phyloP scores from a whole-genome alignment of 1,140 invertebrate species.

The Drosophila sp. region DNA sequence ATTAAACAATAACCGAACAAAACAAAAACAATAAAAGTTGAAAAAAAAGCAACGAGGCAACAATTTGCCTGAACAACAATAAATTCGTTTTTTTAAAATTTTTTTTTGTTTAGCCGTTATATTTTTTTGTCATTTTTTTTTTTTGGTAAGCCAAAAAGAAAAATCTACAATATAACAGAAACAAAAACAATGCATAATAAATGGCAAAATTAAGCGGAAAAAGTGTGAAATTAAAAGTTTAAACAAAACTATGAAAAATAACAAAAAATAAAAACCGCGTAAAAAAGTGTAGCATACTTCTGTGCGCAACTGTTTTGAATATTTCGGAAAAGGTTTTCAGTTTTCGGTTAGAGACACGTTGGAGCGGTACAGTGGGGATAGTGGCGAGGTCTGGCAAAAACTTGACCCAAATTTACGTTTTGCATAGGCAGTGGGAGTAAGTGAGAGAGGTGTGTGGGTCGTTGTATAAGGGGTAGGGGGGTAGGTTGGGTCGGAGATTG shows the following conservation, averaged over 20 bases:
- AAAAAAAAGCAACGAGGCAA: slow-evolving; percentile 20
- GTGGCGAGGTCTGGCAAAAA: slow-evolving; percentile 55
- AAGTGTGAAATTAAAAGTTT: neutral
- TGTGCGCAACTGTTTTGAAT: slow-evolving; percentile 56
- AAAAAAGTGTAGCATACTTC: slow-evolving; percentile 45
- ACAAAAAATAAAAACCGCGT: slow-evolving; percentile 1
- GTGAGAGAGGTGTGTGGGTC: slow-evolving; percentile 21
- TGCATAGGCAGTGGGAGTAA: slow-evolving; percentile 39
- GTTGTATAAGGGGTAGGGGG: slow-evolving; percentile 18
- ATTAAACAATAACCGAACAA: slow-evolving; percentile 30
- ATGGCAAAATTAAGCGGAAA: neutral
- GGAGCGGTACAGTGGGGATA: neutral
- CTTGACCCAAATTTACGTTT: slow-evolving; percentile 77
- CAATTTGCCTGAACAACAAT: slow-evolving; percentile 16
- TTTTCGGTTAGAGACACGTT: neutral
- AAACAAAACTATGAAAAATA: neutral
- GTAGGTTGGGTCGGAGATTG: neutral
- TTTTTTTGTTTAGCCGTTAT: slow-evolving; percentile 1
- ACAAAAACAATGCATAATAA: neutral
- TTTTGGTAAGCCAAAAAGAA: slow-evolving; percentile 16
- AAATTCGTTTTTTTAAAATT: slow-evolving; percentile 52
- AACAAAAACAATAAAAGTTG: slow-evolving; percentile 16
- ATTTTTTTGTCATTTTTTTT: slow-evolving; percentile 2
- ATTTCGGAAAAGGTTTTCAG: slow-evolving; percentile 28
- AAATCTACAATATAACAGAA: neutral